Evolutionary conservation across 1,140 invertebrate genomes (phyloP), one percentile per base, ranked within the genome.

Genomic region (Ridgeia piscesae): DNA sequence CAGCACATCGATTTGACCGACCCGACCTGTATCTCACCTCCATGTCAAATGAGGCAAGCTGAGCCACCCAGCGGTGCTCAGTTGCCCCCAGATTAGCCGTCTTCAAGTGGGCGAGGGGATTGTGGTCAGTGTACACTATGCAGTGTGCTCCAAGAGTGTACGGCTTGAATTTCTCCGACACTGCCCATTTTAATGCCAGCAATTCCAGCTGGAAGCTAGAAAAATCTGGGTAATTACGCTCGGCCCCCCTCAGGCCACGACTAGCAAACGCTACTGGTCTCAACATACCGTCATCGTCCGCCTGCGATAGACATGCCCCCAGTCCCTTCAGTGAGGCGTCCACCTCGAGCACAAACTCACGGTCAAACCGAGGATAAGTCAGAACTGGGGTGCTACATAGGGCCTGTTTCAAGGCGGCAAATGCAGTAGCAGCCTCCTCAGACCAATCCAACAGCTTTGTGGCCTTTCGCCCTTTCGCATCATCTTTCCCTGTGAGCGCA

Each of bases 221-320:
- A 1, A 77, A 1, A 21, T 77, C 58, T 77, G 58, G 58, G 4
- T 77, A 77, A 2, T 77, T 92, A 91, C n/a, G 89, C 91, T 33
- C 34, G 0, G 88, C 89, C 92, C 88, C 88, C 33, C 77, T 8
- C 42, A 92, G 48, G n/a, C 88, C 92, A 35, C 88, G 6, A 89
- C 92, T 92, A 34, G 88, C 92, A 91, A 89, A 89, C 31, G 92
- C 50, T 34, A 92, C 89, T 34, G 50, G 34, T 27, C 88, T 9
- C 58, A 77, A 77, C 27, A 21, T 77, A 77, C 58, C 58, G 2
- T 77, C 58, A 21, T 77, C 58, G 27, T 77, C 58, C 58, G 2
- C 0, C 58, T 77, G 6, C 11, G 58, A 77, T 21, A 77, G 6
- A 31, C 58, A 77, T 77, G 58, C 17, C 58, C 4, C 42, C 42